Conservation (phyloP, 1,140 invertebrate species). For the Zaprionus tsacasi region DNA sequence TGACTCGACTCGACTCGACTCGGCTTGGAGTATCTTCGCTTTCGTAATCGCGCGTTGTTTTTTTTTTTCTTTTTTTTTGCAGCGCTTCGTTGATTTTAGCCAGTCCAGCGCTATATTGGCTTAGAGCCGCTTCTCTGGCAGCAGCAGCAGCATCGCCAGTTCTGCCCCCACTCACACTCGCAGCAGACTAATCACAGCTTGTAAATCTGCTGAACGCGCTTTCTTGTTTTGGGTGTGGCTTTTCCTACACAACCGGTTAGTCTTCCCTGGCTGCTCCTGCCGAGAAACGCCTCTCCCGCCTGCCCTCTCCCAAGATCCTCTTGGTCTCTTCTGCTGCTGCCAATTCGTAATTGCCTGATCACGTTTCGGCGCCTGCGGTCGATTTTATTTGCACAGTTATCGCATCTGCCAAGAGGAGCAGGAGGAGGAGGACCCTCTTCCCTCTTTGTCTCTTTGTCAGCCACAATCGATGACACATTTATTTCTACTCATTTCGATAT, state of each 20-base stretch:
- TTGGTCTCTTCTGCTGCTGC: slow-evolving; percentile 12
- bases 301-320: neutral
- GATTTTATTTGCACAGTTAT: slow-evolving; percentile 37
- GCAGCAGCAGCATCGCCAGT: slow-evolving; percentile 72
- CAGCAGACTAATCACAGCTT: slow-evolving; percentile 57
- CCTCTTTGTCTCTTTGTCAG: slow-evolving; percentile 43
- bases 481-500: slow-evolving; percentile 58
- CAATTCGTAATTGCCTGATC: slow-evolving; percentile 47
- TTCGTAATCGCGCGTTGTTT: slow-evolving; percentile 64
- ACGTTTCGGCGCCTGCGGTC: slow-evolving; percentile 38
- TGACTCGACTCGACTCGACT: slow-evolving; percentile 11
- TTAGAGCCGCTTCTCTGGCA: slow-evolving; percentile 67
- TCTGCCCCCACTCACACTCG: slow-evolving; percentile 70
- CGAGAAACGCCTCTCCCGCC: neutral
- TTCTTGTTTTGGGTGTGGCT: slow-evolving; percentile 68
- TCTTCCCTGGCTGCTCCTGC: neutral
- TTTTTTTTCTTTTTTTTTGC: slow-evolving; percentile 56
- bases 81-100: slow-evolving; percentile 76
- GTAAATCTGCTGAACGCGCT: slow-evolving; percentile 72
- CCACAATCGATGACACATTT: slow-evolving; percentile 69
- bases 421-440: neutral
- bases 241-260: slow-evolving; percentile 59
- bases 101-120: slow-evolving; percentile 78
- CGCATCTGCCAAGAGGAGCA: slow-evolving; percentile 10
- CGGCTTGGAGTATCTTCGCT: slow-evolving; percentile 72